These are phyloP conservation scores for Galaxea fascicularis DNA, from an alignment of 92 coral and sea anemone genomes.

Conservation along the genomic window DNA sequence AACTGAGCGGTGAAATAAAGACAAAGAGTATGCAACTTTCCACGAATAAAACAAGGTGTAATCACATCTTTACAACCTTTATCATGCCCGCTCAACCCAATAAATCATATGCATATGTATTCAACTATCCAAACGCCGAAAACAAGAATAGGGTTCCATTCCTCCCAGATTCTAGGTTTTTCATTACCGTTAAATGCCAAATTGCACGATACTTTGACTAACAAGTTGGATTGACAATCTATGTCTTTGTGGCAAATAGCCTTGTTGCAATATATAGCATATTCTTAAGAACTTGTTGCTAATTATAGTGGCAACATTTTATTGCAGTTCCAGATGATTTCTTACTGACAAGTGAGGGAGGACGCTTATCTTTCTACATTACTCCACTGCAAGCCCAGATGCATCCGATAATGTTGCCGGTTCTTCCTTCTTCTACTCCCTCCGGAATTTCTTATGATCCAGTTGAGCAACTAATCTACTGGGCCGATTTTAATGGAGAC, in stretches of 20 bases:
- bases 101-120: too few species aligned
- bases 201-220: too few species aligned
- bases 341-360: constrained; percentile 5
- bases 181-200: too few species aligned
- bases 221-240: too few species aligned
- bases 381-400: neutral
- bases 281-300: neutral
- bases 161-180: too few species aligned
- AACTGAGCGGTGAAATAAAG: too few species aligned
- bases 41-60: too few species aligned
- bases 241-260: neutral
- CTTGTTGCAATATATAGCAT: neutral
- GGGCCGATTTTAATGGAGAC: constrained; percentile 40
- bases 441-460: constrained; percentile 59
- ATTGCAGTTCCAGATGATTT: constrained; percentile 16
- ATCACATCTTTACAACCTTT: too few species aligned
- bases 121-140: too few species aligned
- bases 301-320: neutral
- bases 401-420: neutral
- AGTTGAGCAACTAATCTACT: constrained; percentile 50
- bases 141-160: too few species aligned
- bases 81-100: too few species aligned
- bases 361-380: constrained; percentile 16
- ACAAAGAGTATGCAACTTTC: neutral
- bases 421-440: constrained; percentile 7